phyloP scores from a whole-genome alignment of 2,888 invertebrate species.

The Trachelus tabidus region DNA sequence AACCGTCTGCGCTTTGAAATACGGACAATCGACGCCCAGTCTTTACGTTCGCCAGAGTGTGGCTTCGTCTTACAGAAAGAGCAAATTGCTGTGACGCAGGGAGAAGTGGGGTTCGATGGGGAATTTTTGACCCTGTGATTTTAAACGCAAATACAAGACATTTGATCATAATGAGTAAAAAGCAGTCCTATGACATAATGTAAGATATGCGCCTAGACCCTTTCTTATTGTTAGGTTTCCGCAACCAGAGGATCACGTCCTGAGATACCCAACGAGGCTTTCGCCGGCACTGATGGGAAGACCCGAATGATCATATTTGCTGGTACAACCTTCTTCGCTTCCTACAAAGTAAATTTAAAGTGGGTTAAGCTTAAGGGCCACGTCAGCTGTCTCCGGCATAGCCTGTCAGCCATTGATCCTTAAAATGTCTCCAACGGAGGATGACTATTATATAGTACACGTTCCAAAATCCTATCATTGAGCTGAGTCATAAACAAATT shows the following conservation, averaged over 20 bases:
- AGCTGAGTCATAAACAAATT: too few species aligned
- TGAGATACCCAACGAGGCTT: background rate
- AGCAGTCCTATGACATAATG: background rate
- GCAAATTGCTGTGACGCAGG: background rate
- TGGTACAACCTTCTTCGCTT: background rate
- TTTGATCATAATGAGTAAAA: background rate
- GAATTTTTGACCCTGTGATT: background rate
- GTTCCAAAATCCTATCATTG: background rate
- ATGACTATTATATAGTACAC: background rate
- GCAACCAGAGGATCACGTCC: background rate
- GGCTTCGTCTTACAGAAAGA: background rate
- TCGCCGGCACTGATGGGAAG: background rate
- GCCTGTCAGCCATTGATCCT: background rate
- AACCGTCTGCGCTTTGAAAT: background rate
- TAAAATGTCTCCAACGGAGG: background rate
- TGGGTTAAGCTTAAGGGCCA: background rate
- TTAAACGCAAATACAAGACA: background rate
- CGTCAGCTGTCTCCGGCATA: background rate
- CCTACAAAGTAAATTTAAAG: background rate
- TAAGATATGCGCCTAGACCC: background rate
- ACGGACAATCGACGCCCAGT: background rate
- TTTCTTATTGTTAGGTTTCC: background rate
- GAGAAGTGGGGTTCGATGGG: background rate
- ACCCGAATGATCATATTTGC: background rate
- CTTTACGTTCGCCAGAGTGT: background rate